A percentile compares a stretch with the other conserved stretches of the same genome.
Conservation (phyloP, 2,888 invertebrate species). For the Drosophila seclusa region DNA sequence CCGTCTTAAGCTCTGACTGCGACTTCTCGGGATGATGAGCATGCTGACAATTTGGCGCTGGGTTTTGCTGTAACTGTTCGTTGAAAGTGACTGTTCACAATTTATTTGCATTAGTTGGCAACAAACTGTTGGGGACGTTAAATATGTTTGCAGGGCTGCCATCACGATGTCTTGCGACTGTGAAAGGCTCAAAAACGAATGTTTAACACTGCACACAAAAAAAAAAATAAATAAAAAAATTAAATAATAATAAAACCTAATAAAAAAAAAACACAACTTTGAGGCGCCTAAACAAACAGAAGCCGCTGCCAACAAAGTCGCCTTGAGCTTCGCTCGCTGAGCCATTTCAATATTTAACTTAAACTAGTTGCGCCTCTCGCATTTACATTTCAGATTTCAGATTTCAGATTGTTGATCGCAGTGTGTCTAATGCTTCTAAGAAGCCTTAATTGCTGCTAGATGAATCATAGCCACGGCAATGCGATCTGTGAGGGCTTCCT, state of each 20-base stretch:
- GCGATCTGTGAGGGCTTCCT: slow-evolving; percentile 18
- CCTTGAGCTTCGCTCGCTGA: slow-evolving; percentile 57
- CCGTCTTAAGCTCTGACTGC: slow-evolving; percentile 19
- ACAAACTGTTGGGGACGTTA: slow-evolving; percentile 41
- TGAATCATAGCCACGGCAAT: slow-evolving; percentile 13
- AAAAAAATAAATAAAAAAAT: not conserved
- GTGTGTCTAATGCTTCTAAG: slow-evolving; percentile 24
- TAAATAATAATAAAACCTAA: slow-evolving; percentile 1
- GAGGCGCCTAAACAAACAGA: slow-evolving; percentile 67
- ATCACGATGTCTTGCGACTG: slow-evolving; percentile 44
- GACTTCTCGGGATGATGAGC: slow-evolving; percentile 61
- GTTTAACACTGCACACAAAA: slow-evolving; percentile 16
- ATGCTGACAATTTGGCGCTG: slow-evolving; percentile 37
- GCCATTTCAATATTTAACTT: slow-evolving; percentile 52
- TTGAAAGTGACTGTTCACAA: slow-evolving; percentile 63
- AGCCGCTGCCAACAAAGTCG: slow-evolving; percentile 55
- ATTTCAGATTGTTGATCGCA: slow-evolving; percentile 16
- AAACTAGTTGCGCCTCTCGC: slow-evolving; percentile 23
- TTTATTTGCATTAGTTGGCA: slow-evolving; percentile 80
- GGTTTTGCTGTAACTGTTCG: slow-evolving; percentile 1
- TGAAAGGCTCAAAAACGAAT: slow-evolving; percentile 46
- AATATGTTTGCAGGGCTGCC: slow-evolving; percentile 35
- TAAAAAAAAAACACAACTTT: slow-evolving; percentile 31
- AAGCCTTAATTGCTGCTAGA: slow-evolving; percentile 25
- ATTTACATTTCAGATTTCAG: slow-evolving; percentile 26